Base-by-base conservation (phyloP, 2,797 vertebrate species). In the Amphiprion clarkii region DNA sequence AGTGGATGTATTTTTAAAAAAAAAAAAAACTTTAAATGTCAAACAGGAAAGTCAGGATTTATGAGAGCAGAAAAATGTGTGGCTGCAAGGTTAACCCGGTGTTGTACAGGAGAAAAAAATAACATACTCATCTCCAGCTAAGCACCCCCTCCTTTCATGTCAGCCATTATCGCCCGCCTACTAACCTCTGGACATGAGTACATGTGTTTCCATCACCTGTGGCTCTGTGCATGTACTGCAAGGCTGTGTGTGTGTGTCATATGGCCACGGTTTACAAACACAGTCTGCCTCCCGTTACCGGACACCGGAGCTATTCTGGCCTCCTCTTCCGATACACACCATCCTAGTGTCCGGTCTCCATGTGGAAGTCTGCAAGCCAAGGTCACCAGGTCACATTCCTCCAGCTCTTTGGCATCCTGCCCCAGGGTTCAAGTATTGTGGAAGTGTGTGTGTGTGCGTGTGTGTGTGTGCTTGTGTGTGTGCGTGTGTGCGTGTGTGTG, bases 31-130 rank as follows among this genome's bases (percentile, higher is more conserved):
- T 61, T 85, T 76, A 85, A 91, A 86, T 8, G 89, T 87, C 86
- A 94, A 95, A 94, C 94, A 91, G 93, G 94, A 94, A 94, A 95
- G 90, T 93, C 94, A 89, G 89, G 94, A 93, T 93, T 94, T 88
- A 88, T 86, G 82, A 89, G 78, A 76, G 81, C 81, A 89, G 87
- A 92, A 91, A 93, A 94, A 93, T 91, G 85, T 81, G 89, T 90
- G 79, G 89, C 92, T 93, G 90, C 81, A 80, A 93, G 92, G 88
- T 93, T 92, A 88, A 88, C 84, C 86, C 84, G 80, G 85, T 84
- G 85, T 90, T 80, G 83, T 85, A 79, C 65, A 82, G 76, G 76
- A 87, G 59, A 67, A 87, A 83, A 23, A 85, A 33, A 29, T 29
- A 72, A 78, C 58, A 71, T 33, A 52, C 68, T 55, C 64, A 84